Conservation (phyloP, 2,888 invertebrate genomes). For the Eutolmus rufibarbis region DNA sequence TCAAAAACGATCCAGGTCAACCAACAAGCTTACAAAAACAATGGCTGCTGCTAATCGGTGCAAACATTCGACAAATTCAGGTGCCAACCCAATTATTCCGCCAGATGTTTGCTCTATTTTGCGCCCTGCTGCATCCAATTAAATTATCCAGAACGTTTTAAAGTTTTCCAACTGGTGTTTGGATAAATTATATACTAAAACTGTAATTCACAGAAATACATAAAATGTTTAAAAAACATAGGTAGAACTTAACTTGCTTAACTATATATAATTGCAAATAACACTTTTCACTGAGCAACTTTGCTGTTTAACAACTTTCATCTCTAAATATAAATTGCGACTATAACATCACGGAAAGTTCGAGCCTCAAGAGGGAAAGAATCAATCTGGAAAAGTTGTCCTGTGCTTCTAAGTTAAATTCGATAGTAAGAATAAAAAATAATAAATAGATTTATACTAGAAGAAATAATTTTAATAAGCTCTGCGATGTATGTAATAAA, state of each 20-base stretch:
- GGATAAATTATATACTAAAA: background rate
- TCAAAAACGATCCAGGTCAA: background rate
- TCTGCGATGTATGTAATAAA: too few species aligned
- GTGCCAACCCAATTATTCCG: background rate
- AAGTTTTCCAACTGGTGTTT: background rate
- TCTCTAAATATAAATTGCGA: too few species aligned
- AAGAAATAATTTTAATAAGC: too few species aligned
- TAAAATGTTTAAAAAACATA: background rate
- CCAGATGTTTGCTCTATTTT: background rate
- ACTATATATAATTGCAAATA: too few species aligned
- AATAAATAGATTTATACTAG: too few species aligned
- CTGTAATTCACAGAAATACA: background rate
- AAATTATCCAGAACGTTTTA: background rate
- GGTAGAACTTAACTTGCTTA: background rate
- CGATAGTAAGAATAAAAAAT: too few species aligned
- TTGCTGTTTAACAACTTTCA: too few species aligned
- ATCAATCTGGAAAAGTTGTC: too few species aligned
- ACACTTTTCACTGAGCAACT: too few species aligned
- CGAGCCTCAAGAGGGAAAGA: too few species aligned
- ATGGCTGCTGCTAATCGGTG: background rate
- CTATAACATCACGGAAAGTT: too few species aligned
- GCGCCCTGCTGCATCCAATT: background rate
- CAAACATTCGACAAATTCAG: background rate
- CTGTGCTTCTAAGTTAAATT: too few species aligned
- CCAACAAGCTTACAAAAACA: background rate